Conservation (phyloP, 2,113 vertebrate species). For the Climacteris rufus region DNA sequence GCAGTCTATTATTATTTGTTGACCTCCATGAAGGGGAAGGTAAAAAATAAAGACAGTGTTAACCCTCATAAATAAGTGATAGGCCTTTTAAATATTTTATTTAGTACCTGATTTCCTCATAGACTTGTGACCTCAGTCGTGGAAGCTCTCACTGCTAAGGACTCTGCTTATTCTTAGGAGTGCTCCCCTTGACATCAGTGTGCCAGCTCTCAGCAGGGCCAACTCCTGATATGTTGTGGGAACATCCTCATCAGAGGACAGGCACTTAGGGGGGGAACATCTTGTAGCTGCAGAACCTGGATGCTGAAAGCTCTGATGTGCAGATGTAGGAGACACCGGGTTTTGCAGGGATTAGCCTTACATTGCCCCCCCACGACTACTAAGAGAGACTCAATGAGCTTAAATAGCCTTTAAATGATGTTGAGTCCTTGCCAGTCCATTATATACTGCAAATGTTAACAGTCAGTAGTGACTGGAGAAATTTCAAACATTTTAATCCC, state of each 20-base stretch:
- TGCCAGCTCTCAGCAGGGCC: neutral
- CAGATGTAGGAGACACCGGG: neutral
- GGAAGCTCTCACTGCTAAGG: neutral
- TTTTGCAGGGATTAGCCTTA: neutral
- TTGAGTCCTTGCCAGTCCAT: neutral
- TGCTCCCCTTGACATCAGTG: neutral
- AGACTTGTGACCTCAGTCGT: neutral
- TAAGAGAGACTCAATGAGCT: neutral
- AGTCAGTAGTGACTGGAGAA: neutral
- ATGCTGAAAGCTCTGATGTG: neutral
- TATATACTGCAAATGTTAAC: neutral
- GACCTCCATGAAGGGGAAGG: neutral
- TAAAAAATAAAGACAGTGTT: constrained; percentile 9
- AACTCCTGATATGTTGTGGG: neutral
- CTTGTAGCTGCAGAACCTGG: neutral
- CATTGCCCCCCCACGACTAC: neutral
- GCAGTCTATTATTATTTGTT: constrained; percentile 9
- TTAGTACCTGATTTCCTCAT: neutral
- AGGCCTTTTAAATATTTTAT: constrained; percentile 24
- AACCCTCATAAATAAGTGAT: constrained; percentile 28
- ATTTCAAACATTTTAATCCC: neutral
- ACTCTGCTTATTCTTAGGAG: neutral
- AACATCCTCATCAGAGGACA: neutral
- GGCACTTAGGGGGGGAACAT: neutral
- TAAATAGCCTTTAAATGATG: neutral